Conservation (phyloP, 2,797 vertebrate species). For the Phataginus tetradactyla region DNA sequence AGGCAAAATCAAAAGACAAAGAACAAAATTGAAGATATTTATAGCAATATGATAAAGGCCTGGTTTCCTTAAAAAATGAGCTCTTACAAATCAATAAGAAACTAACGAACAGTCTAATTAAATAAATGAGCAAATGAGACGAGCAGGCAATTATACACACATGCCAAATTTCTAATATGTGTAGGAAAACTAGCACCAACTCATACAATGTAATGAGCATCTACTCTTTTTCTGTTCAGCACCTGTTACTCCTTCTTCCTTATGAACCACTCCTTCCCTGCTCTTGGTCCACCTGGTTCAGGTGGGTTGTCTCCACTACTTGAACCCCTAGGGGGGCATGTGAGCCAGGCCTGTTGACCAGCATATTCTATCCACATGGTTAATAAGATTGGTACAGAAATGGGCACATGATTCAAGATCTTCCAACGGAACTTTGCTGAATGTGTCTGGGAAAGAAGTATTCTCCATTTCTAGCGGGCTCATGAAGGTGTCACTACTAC, state of each 20-base stretch:
- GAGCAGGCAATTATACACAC: background rate
- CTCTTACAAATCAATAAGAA: background rate
- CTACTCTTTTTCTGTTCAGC: background rate
- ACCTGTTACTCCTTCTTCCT: background rate
- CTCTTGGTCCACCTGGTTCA: background rate
- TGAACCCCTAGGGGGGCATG: background rate
- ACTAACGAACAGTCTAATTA: background rate
- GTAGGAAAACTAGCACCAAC: background rate
- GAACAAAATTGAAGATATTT: background rate
- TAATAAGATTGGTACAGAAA: background rate
- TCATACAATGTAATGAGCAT: background rate
- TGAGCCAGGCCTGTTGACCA: background rate
- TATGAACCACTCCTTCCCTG: background rate
- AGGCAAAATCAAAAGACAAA: slow-evolving; percentile 7
- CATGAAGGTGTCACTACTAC: background rate
- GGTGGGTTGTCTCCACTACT: background rate
- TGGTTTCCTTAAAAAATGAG: background rate
- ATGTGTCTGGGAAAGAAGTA: background rate
- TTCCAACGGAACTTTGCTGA: background rate
- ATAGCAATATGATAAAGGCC: background rate
- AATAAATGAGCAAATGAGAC: background rate
- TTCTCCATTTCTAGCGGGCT: background rate
- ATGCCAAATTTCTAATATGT: background rate
- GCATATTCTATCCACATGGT: background rate
- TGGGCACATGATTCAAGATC: background rate